Evolutionary conservation across 2,113 vertebrate genomes (phyloP).

Genomic region (Mohoua ochrocephala): DNA sequence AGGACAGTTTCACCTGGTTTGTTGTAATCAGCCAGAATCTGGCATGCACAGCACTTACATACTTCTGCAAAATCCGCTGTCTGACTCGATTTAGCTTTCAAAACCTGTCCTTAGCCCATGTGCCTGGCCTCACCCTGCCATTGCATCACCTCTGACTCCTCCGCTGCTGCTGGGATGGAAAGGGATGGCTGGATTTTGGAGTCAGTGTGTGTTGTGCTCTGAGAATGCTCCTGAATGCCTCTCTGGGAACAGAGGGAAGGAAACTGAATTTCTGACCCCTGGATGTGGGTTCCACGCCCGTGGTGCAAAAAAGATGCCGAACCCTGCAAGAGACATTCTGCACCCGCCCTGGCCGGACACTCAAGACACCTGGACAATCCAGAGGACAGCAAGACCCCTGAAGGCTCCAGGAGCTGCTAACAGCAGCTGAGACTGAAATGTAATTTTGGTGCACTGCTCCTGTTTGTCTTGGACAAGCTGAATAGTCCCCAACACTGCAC

Average conservation of each 20-base stretch:
- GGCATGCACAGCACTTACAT: not conserved
- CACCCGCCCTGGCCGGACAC: not conserved
- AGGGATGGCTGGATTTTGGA: not conserved
- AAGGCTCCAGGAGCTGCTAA: not conserved
- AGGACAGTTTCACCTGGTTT: not conserved
- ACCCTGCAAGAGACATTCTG: not conserved
- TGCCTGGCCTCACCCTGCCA: not conserved
- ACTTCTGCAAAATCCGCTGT: conserved; percentile 18
- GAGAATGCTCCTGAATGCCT: not conserved
- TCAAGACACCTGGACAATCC: not conserved
- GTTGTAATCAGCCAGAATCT: not conserved
- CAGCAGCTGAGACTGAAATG: not conserved
- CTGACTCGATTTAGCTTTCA: not conserved
- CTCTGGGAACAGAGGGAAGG: not conserved
- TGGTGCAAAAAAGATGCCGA: not conserved
- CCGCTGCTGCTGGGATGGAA: not conserved
- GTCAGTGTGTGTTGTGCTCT: not conserved
- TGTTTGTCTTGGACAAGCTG: not conserved
- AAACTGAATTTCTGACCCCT: not conserved
- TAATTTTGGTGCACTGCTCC: not conserved
- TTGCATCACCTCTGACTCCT: not conserved
- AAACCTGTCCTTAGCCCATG: not conserved
- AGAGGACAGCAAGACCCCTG: not conserved
- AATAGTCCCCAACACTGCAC: accelerated
- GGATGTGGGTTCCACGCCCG: accelerated